Evolutionary conservation across 2,797 vertebrate genomes (phyloP).

Genomic region (Microctenopoma lineatum): DNA sequence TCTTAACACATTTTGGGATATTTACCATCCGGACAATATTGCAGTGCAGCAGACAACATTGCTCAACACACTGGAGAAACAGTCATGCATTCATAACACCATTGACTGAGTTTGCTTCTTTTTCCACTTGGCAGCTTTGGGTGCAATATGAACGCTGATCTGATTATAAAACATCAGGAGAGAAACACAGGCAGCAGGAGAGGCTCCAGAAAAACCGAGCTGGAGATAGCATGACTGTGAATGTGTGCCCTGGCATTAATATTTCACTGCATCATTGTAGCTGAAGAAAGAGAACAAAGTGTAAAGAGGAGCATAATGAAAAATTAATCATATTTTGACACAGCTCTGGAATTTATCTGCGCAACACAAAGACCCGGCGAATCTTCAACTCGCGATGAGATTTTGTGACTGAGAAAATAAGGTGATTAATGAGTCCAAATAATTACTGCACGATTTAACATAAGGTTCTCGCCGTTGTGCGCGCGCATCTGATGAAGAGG

Average conservation of each 20-base stretch:
- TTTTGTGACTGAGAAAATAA: slow-evolving; percentile 39
- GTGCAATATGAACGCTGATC: slow-evolving; percentile 76
- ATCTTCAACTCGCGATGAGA: slow-evolving; percentile 35
- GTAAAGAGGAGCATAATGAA: slow-evolving; percentile 78
- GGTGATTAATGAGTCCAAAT: slow-evolving; percentile 53
- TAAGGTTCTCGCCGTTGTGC: slow-evolving; percentile 1
- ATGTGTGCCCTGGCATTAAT: slow-evolving; percentile 79
- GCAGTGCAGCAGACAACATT: slow-evolving; percentile 41
- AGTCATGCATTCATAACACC: slow-evolving; percentile 77
- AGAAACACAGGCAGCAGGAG: slow-evolving; percentile 65
- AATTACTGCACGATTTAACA: slow-evolving; percentile 34
- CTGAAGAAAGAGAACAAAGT: slow-evolving; percentile 73
- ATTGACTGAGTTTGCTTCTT: slow-evolving; percentile 70
- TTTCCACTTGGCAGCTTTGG: slow-evolving; percentile 78
- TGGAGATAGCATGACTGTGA: slow-evolving; percentile 51
- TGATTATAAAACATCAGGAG: slow-evolving; percentile 78
- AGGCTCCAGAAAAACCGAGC: slow-evolving; percentile 53
- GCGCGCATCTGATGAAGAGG: slow-evolving; percentile 32
- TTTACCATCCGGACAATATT: slow-evolving; percentile 47
- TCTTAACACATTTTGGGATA: slow-evolving; percentile 35
- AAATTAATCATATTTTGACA: slow-evolving; percentile 80
- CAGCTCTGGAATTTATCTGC: slow-evolving; percentile 62
- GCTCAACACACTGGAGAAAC: slow-evolving; percentile 62
- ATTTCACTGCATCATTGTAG: slow-evolving; percentile 78
- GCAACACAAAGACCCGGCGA: slow-evolving; percentile 50